These are phyloP conservation scores for Nixonia krombeini DNA, from an alignment of 1,140 invertebrate genomes.

Conservation along the genomic window DNA sequence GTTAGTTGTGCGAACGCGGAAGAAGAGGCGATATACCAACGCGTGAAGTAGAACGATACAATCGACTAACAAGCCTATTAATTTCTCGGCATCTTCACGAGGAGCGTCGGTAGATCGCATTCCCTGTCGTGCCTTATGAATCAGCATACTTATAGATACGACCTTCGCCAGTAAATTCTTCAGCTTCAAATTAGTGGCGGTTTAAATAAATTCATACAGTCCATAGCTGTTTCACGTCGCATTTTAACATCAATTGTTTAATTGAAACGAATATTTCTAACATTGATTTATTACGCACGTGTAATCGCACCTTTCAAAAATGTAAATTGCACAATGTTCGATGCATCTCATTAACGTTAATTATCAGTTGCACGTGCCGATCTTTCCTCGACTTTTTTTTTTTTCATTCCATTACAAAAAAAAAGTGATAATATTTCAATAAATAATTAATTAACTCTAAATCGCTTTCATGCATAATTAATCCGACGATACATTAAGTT, in stretches of 20 bases:
- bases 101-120: not conserved
- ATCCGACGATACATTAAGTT: no score
- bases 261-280: no score
- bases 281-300: no score
- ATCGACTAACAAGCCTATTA: constrained; percentile 3
- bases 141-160: constrained; percentile 13
- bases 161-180: constrained; percentile 10
- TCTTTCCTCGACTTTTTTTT: no score
- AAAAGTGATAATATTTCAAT: no score
- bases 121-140: not conserved
- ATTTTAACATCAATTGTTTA: no score
- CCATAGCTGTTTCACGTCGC: not conserved
- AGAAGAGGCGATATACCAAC: not conserved
- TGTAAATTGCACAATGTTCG: no score
- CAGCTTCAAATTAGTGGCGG: not conserved
- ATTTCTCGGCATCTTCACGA: not conserved
- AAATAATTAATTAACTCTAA: no score
- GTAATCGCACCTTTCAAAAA: not conserved
- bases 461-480: no score
- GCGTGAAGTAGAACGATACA: not conserved
- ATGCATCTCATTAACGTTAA: not conserved
- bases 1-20: no score
- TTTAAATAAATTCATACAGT: constrained; percentile 2
- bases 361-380: no score
- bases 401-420: no score